Evolutionary conservation across 1,140 invertebrate genomes (phyloP).

Genomic region (Rhopalosiphum maidis): DNA sequence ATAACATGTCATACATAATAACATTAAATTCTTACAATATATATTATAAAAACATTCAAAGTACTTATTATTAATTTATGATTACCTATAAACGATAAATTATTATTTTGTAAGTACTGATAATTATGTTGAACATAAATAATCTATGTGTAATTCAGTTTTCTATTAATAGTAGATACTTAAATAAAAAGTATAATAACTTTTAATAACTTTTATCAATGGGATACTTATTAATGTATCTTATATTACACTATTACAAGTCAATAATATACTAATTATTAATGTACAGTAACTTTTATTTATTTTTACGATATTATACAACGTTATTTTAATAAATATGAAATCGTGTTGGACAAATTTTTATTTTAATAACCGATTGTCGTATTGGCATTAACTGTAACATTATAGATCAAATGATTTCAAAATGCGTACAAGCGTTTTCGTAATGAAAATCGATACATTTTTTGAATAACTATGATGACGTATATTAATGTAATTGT

Average conservation of each 20-base stretch:
- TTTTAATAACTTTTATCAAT: not conserved
- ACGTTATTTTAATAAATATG: not conserved
- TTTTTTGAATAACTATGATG: too few relatives aligned
- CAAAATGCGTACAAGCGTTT: not conserved
- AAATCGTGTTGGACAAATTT: too few relatives aligned
- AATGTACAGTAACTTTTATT: not conserved
- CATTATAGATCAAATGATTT: not conserved
- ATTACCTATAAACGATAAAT: too few relatives aligned
- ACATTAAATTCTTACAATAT: too few relatives aligned
- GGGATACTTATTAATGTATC: not conserved
- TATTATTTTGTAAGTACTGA: too few relatives aligned
- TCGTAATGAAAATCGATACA: too few relatives aligned
- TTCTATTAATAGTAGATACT: not conserved
- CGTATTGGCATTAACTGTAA: not conserved
- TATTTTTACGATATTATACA: not conserved
- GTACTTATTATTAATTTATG: too few relatives aligned
- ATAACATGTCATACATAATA: too few relatives aligned
- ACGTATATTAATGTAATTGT: not conserved
- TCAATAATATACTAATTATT: not conserved
- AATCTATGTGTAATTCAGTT: not conserved
- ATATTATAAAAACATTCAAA: too few relatives aligned
- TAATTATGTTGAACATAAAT: not conserved
- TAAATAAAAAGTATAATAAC: not conserved
- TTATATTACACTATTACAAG: not conserved
- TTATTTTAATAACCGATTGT: too few relatives aligned